Base-by-base conservation (phyloP, 2,113 vertebrate genomes). In the Silurus meridionalis region DNA sequence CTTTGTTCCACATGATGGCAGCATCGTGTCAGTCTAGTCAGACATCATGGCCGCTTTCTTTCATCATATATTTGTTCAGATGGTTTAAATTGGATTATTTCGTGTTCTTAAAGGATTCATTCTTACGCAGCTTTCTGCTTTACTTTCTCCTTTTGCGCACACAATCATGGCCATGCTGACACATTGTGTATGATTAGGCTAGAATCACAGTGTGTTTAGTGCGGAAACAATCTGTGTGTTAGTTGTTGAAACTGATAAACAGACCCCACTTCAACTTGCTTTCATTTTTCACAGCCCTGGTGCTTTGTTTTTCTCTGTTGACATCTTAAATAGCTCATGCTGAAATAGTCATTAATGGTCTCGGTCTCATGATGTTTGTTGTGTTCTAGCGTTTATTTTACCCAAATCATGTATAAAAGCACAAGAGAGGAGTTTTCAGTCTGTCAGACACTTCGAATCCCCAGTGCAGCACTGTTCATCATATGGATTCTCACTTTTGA, bases 321-420 rank as follows among this genome's bases (percentile, higher is more conserved):
- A 92, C 91, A 92, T 90, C 83, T 92, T 79, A 92, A 92, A 92
- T 92, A 92, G 86, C 87, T 90, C 85, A 85, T 83, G 83, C 69
- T 67, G 80, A 89, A 92, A 91, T 89, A 85, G 55, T 71, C 86
- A 83, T 83, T 86, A 85, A 87, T 89, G 82, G 60, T 86, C 64
- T 87, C 67, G 67, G 80, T 87, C 87, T 21, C 74, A 88, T 88
- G 84, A 83, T 89, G 91, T 91, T 92, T 91, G 89, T 92, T 92
- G 88, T 91, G 74, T 90, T 89, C 87, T 69, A 89, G 75, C 86
- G 84, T 69, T 87, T 89, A 89, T 91, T 92, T 91, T 87, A 83
- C 89, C 90, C 89, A 90, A 92, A 91, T 91, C 90, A 87, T 90
- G 89, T 91, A 91, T 92, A 92, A 83, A 92, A 90, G 90, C 89